These are phyloP conservation scores for Oreocharis arfaki DNA, from an alignment of 2,113 vertebrate genomes.

Conservation along the genomic window DNA sequence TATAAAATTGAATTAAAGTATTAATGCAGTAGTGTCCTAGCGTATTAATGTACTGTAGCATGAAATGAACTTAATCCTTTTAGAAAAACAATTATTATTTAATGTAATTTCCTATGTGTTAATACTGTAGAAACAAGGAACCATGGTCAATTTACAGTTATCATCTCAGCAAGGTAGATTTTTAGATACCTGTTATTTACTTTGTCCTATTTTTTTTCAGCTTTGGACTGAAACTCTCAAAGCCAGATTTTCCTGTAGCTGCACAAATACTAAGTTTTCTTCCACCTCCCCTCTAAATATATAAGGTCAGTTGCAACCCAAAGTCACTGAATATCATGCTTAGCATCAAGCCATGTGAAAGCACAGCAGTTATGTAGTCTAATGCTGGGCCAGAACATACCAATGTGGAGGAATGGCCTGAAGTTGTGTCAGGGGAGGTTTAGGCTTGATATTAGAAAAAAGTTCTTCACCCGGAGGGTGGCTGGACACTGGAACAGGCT, in stretches of 20 bases:
- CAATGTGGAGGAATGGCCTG: fast-evolving
- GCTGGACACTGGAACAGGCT: neutral
- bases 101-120: neutral
- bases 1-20: conserved; percentile 4
- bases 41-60: neutral
- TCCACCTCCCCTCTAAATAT: neutral
- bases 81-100: conserved; percentile 34
- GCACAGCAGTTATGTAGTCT: neutral
- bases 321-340: neutral
- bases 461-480: neutral
- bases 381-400: neutral
- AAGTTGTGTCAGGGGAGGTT: neutral
- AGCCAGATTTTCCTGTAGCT: neutral
- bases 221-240: neutral
- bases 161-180: neutral
- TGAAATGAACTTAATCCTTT: neutral
- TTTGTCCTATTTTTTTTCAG: neutral
- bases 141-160: neutral
- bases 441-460: too few relatives aligned
- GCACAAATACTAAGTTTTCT: neutral
- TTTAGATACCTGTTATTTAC: neutral
- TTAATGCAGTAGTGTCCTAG: neutral
- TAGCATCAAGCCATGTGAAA: neutral
- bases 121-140: neutral
- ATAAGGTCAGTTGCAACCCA: neutral